These are phyloP conservation scores for Hemichromis elongatus DNA, from an alignment of 2,113 vertebrate genomes.

Conservation along the genomic window DNA sequence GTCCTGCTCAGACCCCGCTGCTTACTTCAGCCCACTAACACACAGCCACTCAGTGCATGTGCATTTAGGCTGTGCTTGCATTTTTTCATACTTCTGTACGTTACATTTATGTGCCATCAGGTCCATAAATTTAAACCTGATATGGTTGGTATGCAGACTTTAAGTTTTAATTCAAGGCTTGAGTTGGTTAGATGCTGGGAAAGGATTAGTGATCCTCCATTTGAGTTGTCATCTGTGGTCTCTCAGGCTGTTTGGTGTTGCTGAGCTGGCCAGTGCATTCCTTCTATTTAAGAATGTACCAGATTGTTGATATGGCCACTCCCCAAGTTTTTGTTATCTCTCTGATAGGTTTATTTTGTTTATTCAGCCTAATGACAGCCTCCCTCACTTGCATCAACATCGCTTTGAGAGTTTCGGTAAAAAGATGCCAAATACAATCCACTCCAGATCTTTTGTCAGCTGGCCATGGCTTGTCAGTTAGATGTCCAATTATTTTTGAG, in stretches of 20 bases:
- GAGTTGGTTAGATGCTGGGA: neutral
- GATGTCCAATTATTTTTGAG: neutral
- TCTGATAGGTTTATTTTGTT: neutral
- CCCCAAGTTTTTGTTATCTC: neutral
- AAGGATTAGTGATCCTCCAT: neutral
- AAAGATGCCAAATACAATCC: neutral
- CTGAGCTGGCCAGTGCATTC: neutral
- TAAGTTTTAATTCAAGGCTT: neutral
- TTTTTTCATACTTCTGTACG: neutral
- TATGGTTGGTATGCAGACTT: neutral
- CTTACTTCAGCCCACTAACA: neutral
- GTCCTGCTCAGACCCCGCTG: neutral
- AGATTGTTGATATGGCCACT: neutral
- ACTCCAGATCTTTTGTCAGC: neutral
- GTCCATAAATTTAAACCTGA: neutral
- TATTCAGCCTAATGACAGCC: neutral
- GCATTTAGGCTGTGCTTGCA: neutral
- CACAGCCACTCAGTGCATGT: neutral
- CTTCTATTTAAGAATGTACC: neutral
- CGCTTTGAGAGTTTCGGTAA: neutral
- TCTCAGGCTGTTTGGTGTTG: neutral
- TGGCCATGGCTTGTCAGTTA: neutral
- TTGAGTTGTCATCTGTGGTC: neutral
- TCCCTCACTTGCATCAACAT: neutral
- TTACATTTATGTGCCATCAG: neutral